phyloP scores from a whole-genome alignment of 1,140 invertebrate genomes.

The Contarinia nasturtii region DNA sequence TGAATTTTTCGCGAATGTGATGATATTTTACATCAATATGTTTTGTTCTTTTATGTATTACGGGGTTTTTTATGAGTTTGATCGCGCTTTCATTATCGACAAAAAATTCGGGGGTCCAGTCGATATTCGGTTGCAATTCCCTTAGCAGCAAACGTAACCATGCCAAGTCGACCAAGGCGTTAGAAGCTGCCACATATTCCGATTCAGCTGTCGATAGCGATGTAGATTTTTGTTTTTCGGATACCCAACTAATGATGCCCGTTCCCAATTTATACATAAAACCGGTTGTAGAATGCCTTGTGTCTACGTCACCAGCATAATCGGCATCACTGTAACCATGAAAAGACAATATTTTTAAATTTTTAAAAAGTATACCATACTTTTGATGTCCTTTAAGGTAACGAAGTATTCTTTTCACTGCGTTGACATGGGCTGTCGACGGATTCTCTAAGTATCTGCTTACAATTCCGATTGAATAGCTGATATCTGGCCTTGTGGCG shows the following conservation, averaged over 20 bases:
- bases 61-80: conserved; percentile 6
- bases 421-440: conserved; percentile 15
- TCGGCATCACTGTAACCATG: conserved; percentile 17
- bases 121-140: conserved; percentile 6
- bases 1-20: conserved; percentile 6
- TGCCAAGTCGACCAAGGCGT: conserved; percentile 12
- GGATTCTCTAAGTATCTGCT: conserved; percentile 21
- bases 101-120: conserved; percentile 1
- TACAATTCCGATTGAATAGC: conserved; percentile 14
- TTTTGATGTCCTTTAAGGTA: conserved; percentile 24
- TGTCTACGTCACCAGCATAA: conserved; percentile 14
- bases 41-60: conserved; percentile 6
- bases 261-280: conserved; percentile 11
- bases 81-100: conserved; percentile 10
- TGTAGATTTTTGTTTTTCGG: conserved; percentile 16
- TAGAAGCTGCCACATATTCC: conserved; percentile 18
- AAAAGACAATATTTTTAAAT: background rate
- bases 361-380: conserved; percentile 7
- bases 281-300: conserved; percentile 15
- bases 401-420: conserved; percentile 16
- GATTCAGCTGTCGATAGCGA: conserved; percentile 23
- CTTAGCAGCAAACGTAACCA: conserved; percentile 12
- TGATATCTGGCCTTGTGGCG: conserved; percentile 22
- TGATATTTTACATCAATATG: conserved; percentile 10
- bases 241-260: conserved; percentile 17